Percentiles rank a stretch among this genome's conserved stretches.
Evolutionary conservation across 2,113 vertebrate genomes (phyloP).

Genomic region (Ifrita kowaldi): DNA sequence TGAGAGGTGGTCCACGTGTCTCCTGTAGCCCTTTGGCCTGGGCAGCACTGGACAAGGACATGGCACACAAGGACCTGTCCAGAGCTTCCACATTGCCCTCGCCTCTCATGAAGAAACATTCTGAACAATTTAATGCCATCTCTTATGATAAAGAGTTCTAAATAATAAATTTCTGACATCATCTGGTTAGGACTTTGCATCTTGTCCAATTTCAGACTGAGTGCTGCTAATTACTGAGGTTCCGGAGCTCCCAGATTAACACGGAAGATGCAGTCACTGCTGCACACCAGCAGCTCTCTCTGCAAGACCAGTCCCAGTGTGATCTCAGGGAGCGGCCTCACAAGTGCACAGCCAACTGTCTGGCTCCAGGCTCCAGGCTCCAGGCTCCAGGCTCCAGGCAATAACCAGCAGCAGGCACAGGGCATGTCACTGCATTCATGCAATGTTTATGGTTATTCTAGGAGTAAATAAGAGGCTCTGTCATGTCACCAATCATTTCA

Average conservation of each 20-base stretch:
- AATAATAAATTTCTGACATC: not conserved
- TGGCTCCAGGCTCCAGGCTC: conserved; percentile 3
- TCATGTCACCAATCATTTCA: not conserved
- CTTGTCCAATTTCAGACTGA: not conserved
- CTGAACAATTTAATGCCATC: not conserved
- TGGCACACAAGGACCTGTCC: fast-evolving
- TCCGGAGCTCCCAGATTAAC: not conserved
- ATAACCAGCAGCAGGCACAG: not conserved
- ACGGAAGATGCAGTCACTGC: not conserved
- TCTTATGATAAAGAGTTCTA: not conserved
- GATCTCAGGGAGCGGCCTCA: not conserved
- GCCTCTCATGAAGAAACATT: not conserved
- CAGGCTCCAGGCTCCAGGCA: not conserved
- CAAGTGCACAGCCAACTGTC: not conserved
- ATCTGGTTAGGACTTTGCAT: not conserved
- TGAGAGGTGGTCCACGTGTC: fast-evolving
- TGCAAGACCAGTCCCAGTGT: not conserved
- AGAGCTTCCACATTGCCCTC: not conserved
- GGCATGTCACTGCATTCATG: not conserved
- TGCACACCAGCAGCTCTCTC: not conserved
- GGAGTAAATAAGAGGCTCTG: not conserved
- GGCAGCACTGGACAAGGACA: not conserved
- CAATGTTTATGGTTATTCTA: not conserved
- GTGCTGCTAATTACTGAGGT: not conserved
- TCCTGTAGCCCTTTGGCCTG: not conserved